These are phyloP conservation scores for Hippotragus niger DNA, from an alignment of 2,113 vertebrate genomes.

Conservation along the genomic window DNA sequence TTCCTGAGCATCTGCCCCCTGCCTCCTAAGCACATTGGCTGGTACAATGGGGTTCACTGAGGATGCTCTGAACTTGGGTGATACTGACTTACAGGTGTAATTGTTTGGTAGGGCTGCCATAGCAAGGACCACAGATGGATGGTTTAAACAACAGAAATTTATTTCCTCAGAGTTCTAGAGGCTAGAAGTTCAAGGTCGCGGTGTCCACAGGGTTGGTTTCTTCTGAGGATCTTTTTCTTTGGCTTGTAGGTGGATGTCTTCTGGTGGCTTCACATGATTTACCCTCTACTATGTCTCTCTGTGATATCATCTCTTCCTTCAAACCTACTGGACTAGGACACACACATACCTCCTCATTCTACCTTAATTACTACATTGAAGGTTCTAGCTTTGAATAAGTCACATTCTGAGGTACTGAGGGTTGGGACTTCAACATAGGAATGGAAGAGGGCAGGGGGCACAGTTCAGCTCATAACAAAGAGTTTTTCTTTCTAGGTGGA, in stretches of 20 bases:
- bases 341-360: not conserved
- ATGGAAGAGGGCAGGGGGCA: too few relatives aligned
- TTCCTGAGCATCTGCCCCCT: not conserved
- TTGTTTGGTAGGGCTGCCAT: not conserved
- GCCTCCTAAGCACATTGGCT: not conserved
- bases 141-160: not conserved
- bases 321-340: not conserved
- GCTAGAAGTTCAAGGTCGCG: not conserved
- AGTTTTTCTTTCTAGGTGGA: not conserved
- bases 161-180: not conserved
- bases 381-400: not conserved
- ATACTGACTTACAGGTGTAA: not conserved
- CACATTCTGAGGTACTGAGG: not conserved
- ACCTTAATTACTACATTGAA: not conserved
- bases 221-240: not conserved
- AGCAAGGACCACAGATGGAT: not conserved
- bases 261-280: not conserved
- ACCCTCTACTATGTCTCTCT: not conserved
- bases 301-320: not conserved
- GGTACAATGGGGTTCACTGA: not conserved
- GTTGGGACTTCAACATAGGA: not conserved
- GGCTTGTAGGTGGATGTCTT: not conserved
- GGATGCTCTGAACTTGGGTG: not conserved
- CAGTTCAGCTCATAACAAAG: not conserved
- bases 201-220: not conserved